A percentile compares a stretch with the other conserved stretches of the same genome.
phyloP scores from a whole-genome alignment of 2,797 vertebrate species.

The Rhinichthys osculus region DNA sequence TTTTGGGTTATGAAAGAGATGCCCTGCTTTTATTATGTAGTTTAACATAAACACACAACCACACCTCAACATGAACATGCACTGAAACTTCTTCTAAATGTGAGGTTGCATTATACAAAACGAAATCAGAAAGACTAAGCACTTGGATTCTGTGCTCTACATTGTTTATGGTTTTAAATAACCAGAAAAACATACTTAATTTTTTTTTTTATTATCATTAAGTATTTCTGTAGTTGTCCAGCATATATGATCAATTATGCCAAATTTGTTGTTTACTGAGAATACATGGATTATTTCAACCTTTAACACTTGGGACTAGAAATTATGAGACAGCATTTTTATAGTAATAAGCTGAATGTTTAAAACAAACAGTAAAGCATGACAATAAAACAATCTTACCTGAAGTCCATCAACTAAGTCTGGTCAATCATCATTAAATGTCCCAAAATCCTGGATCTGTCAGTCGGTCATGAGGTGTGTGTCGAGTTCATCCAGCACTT shows the following conservation, averaged over 20 bases:
- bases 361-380: neutral
- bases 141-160: neutral
- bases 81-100: neutral
- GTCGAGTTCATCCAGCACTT: conserved; percentile 30
- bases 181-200: neutral
- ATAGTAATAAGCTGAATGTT: neutral
- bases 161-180: neutral
- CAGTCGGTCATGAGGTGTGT: neutral
- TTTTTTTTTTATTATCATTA: neutral
- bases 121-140: neutral
- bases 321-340: neutral
- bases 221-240: neutral
- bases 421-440: conserved; percentile 9
- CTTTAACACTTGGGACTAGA: neutral
- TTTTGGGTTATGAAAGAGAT: conserved; percentile 34
- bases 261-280: neutral
- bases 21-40: conserved; percentile 11
- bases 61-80: neutral
- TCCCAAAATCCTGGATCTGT: conserved; percentile 13
- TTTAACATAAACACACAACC: neutral
- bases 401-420: neutral
- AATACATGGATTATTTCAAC: neutral
- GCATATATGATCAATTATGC: neutral
- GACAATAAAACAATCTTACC: conserved; percentile 45
- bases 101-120: neutral